These are phyloP conservation scores for Eudyptes chrysolophus DNA, from an alignment of 2,113 vertebrate genomes.

Conservation along the genomic window DNA sequence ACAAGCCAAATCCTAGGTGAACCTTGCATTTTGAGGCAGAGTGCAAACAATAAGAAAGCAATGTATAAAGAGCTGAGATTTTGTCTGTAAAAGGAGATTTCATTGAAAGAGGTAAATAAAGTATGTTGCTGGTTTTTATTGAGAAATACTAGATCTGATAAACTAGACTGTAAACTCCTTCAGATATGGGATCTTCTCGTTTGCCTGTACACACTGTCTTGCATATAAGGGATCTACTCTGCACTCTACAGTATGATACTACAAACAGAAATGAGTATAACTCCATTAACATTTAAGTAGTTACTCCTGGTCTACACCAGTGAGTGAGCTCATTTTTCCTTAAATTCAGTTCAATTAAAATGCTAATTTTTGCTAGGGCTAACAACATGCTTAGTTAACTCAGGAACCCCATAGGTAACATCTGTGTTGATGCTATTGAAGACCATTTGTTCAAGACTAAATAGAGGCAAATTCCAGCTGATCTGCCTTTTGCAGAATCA, in stretches of 20 bases:
- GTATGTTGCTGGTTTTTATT: neutral
- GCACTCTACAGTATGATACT: neutral
- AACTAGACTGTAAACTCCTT: neutral
- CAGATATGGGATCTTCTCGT: neutral
- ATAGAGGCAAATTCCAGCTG: neutral
- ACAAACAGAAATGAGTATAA: neutral
- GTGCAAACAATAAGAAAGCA: neutral
- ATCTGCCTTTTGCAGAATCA: neutral
- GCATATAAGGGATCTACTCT: neutral
- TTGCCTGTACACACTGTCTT: neutral
- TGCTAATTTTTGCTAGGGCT: neutral
- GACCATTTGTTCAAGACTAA: neutral
- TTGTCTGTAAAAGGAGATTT: neutral
- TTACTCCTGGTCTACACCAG: neutral
- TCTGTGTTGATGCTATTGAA: neutral
- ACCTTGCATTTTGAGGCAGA: neutral
- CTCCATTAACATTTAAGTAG: neutral
- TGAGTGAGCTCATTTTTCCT: neutral
- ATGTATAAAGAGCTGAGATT: neutral
- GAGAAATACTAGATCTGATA: neutral
- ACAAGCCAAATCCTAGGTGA: neutral
- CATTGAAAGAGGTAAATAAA: neutral
- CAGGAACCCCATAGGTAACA: neutral
- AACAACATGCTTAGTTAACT: neutral
- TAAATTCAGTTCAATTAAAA: neutral